phyloP scores from a whole-genome alignment of 1,140 invertebrate genomes.

The Solenopsis fugax region DNA sequence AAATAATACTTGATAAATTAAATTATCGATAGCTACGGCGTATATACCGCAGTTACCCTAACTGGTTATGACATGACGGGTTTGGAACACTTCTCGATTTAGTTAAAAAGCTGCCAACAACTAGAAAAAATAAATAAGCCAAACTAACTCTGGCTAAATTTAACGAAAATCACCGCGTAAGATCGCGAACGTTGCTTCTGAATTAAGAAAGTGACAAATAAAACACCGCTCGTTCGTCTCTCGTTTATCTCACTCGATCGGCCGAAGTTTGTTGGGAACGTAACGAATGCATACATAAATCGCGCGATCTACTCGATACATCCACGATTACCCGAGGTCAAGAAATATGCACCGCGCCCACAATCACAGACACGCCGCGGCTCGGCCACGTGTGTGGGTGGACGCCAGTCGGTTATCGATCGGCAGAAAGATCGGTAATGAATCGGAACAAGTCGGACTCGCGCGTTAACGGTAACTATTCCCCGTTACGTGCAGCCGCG shows the following conservation, averaged over 20 bases:
- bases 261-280: background rate
- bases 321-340: background rate
- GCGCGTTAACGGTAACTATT: slow-evolving; percentile 67
- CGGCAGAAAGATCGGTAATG: slow-evolving; percentile 68
- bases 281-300: slow-evolving; percentile 21
- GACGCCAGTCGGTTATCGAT: slow-evolving; percentile 57
- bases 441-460: slow-evolving; percentile 66
- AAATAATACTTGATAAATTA: too few relatives aligned
- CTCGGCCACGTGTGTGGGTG: background rate
- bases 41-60: too few relatives aligned
- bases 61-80: too few relatives aligned
- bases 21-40: too few relatives aligned
- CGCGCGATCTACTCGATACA: slow-evolving; percentile 28
- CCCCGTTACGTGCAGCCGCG: slow-evolving; percentile 60
- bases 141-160: too few relatives aligned
- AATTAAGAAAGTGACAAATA: background rate
- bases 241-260: too few relatives aligned
- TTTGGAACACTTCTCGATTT: too few relatives aligned
- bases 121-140: background rate
- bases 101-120: too few relatives aligned
- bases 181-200: background rate
- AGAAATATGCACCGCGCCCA: slow-evolving; percentile 24
- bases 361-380: background rate
- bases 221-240: background rate
- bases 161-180: background rate